phyloP scores from a whole-genome alignment of 2,888 invertebrate genomes.

The Scelioninae gen. 2 region DNA sequence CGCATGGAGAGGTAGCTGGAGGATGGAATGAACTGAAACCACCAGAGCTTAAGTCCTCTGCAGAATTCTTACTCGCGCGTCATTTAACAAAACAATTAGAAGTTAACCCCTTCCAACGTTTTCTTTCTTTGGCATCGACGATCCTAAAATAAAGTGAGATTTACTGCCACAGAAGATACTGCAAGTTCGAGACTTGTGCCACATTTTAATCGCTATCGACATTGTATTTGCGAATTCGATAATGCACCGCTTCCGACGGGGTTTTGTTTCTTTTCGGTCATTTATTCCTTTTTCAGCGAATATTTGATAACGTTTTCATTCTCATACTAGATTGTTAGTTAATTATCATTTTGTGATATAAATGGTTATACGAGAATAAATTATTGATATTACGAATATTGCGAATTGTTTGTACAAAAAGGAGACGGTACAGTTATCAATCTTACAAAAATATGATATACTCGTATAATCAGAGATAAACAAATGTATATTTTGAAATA shows the following conservation, averaged over 20 bases:
- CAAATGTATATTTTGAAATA: too few relatives aligned
- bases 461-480: too few relatives aligned
- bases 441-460: too few relatives aligned
- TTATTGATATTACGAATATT: too few relatives aligned
- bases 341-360: too few relatives aligned
- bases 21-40: conserved; percentile 69
- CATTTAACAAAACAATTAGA: conserved; percentile 76
- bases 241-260: conserved; percentile 1
- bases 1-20: conserved; percentile 52
- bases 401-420: too few relatives aligned
- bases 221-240: conserved; percentile 6
- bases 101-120: conserved; percentile 74
- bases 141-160: conserved; percentile 64
- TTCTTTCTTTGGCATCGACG: conserved; percentile 70
- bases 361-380: too few relatives aligned
- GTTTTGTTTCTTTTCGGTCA: neutral
- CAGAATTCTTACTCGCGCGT: conserved; percentile 76
- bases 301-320: too few relatives aligned
- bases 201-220: conserved; percentile 43
- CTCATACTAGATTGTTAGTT: too few relatives aligned
- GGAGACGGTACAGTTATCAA: too few relatives aligned
- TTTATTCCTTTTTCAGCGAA: neutral
- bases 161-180: conserved; percentile 34
- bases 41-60: conserved; percentile 73
- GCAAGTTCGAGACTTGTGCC: conserved; percentile 4